Conservation (phyloP, 2,797 vertebrate genomes). For the Heterohyrax brucei region DNA sequence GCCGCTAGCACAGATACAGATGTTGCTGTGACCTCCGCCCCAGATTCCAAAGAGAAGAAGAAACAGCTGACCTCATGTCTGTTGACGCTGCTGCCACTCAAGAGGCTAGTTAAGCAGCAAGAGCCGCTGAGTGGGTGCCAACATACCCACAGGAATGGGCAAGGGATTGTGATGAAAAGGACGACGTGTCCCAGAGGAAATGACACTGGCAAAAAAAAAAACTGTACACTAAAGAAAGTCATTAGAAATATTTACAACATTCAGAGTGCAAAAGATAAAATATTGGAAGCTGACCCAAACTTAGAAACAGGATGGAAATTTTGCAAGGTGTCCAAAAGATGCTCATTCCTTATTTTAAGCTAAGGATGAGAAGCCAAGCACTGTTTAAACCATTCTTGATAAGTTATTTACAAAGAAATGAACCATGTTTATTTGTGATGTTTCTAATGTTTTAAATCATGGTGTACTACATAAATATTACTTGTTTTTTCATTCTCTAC, state of each 20-base stretch:
- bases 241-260: background rate
- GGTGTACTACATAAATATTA: constrained; percentile 14
- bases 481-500: background rate
- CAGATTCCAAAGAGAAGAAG: background rate
- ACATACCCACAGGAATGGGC: constrained; percentile 1
- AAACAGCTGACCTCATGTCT: background rate
- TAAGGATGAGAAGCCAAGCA: background rate
- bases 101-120: background rate
- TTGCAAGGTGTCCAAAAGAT: constrained; percentile 2
- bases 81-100: background rate
- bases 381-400: background rate
- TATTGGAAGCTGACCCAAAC: background rate
- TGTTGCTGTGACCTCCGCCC: background rate
- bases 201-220: background rate
- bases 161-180: background rate
- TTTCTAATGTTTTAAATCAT: constrained; percentile 16
- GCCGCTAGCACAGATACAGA: background rate
- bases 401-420: constrained; percentile 49
- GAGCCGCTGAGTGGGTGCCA: background rate
- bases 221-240: constrained; percentile 11
- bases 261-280: background rate
- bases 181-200: background rate
- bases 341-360: background rate
- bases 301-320: constrained; percentile 24
- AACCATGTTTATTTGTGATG: background rate